Base-by-base conservation (phyloP, 2,113 vertebrate genomes). In the Rhinogobius similis region DNA sequence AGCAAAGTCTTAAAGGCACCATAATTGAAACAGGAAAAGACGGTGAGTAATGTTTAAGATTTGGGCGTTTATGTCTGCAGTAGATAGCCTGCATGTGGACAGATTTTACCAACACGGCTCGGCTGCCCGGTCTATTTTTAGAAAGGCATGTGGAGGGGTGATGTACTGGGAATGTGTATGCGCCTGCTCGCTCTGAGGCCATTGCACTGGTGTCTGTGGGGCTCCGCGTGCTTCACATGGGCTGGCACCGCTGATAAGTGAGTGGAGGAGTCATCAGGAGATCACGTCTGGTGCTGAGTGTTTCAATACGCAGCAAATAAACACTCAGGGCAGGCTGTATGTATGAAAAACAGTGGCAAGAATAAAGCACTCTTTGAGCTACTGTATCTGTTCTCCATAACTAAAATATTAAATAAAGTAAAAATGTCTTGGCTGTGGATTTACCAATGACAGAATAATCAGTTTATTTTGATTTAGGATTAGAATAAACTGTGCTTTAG, bases 71-170 rank as follows among this genome's bases (percentile, higher is more conserved):
- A 56, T 77, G 56, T 70, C 55, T 70, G 46, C 71, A 70, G 24
- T 80, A 61, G 70, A 65, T 73, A 62, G 50, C 58, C 62, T 41
- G 32, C 48, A 66, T 72, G 56, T 79, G 81, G 75, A 84, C 71
- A 82, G 58, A 55, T 81, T 83, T 77, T 75, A 83, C 73, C 82
- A 81, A 78, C 71, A 77, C 79, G 20, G 70, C 68, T 88, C 62
- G 68, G 74, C 71, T 81, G 78, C 41, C 59, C 18, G 20, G 3
- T 61, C 87, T 93, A 92, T 87, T 87, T 91, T 91, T 93, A 93
- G 92, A 92, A 92, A 56, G 92, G 91, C 86, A 91, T 92, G 85
- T 92, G 89, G 87, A 91, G 76, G 76, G 83, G 78, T 86, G 86
- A 87, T 87, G 87, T 65, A 55, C 72, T 65, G 76, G 74, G 78